A percentile compares a stretch with the other conserved stretches of the same genome.
Evolutionary conservation across 2,888 invertebrate species (phyloP).

Genomic region (Mamestra brassicae): DNA sequence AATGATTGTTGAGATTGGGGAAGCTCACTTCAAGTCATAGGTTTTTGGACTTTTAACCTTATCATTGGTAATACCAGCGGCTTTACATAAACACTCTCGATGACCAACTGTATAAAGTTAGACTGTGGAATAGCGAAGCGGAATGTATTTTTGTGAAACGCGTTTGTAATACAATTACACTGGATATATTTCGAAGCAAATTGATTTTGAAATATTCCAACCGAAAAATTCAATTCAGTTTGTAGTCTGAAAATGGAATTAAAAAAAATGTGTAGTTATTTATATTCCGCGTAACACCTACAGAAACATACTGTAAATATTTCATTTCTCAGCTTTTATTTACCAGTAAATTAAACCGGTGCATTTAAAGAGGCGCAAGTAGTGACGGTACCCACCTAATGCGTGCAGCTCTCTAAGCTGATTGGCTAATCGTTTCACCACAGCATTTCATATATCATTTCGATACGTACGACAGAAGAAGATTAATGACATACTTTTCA

Average conservation of each 20-base stretch:
- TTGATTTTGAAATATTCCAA: conserved; percentile 45
- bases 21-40: too few species aligned
- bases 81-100: neutral
- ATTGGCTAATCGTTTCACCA: conserved; percentile 28
- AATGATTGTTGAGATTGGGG: too few species aligned
- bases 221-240: conserved; percentile 20
- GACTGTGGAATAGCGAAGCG: conserved; percentile 6
- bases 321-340: neutral
- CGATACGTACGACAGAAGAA: conserved; percentile 5
- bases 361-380: conserved; percentile 7
- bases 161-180: conserved; percentile 36
- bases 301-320: neutral
- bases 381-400: neutral
- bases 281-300: neutral
- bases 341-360: neutral
- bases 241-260: neutral
- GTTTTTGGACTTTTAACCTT: neutral
- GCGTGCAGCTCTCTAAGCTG: neutral
- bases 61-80: neutral
- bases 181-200: conserved; percentile 32
- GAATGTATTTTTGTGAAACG: conserved; percentile 34
- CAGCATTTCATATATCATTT: conserved; percentile 19
- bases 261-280: neutral
- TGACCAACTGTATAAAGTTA: conserved; percentile 23
- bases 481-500: conserved; percentile 33